Conservation (phyloP, 1,140 invertebrate species). For the Oryctes rhinoceros region DNA sequence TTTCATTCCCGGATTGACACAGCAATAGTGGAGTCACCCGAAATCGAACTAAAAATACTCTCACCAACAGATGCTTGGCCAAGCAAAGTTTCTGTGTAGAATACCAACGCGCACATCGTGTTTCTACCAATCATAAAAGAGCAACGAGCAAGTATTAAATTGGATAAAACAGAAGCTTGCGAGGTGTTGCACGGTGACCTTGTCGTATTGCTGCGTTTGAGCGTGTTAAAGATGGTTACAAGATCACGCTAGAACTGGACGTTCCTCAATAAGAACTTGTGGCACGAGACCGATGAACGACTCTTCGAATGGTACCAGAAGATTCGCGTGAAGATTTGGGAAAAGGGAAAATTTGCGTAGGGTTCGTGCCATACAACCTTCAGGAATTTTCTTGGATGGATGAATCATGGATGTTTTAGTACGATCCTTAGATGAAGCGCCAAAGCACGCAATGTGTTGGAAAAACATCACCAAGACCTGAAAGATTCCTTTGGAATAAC, state of each 20-base stretch:
- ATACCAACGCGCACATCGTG: no score
- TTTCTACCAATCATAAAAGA: not conserved
- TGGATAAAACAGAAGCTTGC: not conserved
- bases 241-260: no score
- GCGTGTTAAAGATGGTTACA: no score
- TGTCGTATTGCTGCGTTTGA: not conserved
- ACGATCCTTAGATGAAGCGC: slow-evolving; percentile 51
- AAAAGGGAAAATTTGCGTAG: no score
- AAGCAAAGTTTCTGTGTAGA: no score
- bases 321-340: not conserved
- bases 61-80: no score
- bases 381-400: no score
- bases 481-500: slow-evolving; percentile 46
- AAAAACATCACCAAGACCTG: slow-evolving; percentile 43
- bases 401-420: slow-evolving; percentile 49
- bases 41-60: no score
- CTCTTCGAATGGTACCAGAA: not conserved
- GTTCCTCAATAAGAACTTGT: no score
- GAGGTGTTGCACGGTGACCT: not conserved
- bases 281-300: not conserved
- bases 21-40: no score
- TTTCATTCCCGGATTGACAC: no score
- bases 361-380: not conserved
- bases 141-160: not conserved
- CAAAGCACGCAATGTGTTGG: slow-evolving; percentile 49